Evolutionary conservation across 2,797 vertebrate species (phyloP), one percentile per base, ranked within the genome.

Genomic region (Centroberyx gerrardi): DNA sequence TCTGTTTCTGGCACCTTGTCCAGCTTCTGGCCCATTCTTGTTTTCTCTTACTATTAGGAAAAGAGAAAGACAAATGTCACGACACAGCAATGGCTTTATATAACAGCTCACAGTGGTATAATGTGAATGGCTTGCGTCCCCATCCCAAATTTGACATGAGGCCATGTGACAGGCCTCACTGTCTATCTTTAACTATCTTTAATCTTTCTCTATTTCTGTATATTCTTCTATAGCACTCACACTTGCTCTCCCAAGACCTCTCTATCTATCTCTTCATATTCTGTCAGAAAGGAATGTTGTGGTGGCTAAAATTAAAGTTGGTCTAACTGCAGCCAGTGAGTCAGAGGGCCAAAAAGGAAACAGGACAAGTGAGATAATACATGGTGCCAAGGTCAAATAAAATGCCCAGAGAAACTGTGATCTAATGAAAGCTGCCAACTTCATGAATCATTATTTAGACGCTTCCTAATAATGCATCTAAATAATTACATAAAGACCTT

Each of bases 251-350:
- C 27, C 44, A 62, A 77, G 66, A 59, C 72, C 72, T 80, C 75
- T 68, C 80, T 78, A 80, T 86, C 81, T 89, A 66, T 93, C 90
- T 78, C 81, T 80, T 60, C 69, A 89, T 86, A 83, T 93, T 94
- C 89, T 92, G 83, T 83, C 62, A 62, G 62, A 65, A 40, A 91
- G 93, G 94, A 94, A 95, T 92, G 93, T 80, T 74, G 87, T 65
- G 81, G 87, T 71, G 76, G 90, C 94, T 96, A 95, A 90, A 92
- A 94, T 95, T 95, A 95, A 93, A 92, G 88, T 66, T 68, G 77
- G 84, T 83, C 85, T 81, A 77, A 84, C 85, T 87, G 83, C 83
- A 74, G 85, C 88, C 89, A 86, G 76, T 95, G 94, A 95, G 90
- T 95, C 94, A 95, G 83, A 79, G 81, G 88, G 84, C 91, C 84